Evolutionary conservation across 1,140 invertebrate species (phyloP), one percentile per base, ranked within the genome.

Genomic region (Plodia interpunctella): DNA sequence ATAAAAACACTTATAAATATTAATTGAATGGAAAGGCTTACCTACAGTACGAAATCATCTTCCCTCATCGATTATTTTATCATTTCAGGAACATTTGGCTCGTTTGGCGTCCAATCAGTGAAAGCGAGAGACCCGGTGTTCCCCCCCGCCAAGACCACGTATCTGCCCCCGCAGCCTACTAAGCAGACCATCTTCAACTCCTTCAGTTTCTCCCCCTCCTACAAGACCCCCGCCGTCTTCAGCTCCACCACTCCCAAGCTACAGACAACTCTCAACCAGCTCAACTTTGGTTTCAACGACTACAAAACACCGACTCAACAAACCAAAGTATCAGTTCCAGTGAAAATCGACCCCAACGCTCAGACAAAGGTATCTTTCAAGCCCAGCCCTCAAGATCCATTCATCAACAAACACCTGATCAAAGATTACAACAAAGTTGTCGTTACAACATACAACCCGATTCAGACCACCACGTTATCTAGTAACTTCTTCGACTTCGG

Each of bases 41-140:
- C n/a, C n/a, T n/a, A n/a, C n/a, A n/a, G n/a, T n/a, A n/a, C n/a
- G n/a, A n/a, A n/a, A n/a, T n/a, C n/a, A n/a, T n/a, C n/a, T n/a
- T 51, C 1, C n/a, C 55, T 19, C 50, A 57, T 60, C 21, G 49
- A 51, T 25, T 49, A 59, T 52, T 53, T 2, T 50, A 60, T 68
- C 15, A 57, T 88, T 87, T 55, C 81, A 90, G 90, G 90, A 68
- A 77, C 87, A 50, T 90, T 90, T 70, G 87, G 84, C 76, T 81
- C 84, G 44, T 90, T 88, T 60, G 86, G 85, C 17, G 62, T 90
- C 52, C 87, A 90, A 59, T 80, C 87, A 21, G 75, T 88, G 2
- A 90, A 90, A 79, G 85, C 73, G 56, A 78, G 86, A 65, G 82
- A 89, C 19, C 85, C 85, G 44, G 65, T 71, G 8, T 80, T 77